Conservation (phyloP, 2,113 vertebrate genomes). For the Picathartes gymnocephalus region DNA sequence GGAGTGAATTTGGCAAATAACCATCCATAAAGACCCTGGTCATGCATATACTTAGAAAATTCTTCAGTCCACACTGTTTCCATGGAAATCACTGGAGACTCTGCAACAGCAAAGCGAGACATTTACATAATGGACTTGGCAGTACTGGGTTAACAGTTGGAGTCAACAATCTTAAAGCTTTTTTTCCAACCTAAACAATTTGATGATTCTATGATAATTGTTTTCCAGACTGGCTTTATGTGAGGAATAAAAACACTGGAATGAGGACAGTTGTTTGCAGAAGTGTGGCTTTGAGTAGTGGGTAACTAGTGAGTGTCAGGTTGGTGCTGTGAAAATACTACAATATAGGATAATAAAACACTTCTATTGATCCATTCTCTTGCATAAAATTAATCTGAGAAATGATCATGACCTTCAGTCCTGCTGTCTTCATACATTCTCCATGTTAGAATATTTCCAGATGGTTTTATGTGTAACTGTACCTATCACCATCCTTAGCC, state of each 20-base stretch:
- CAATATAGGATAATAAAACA: background rate
- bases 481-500: background rate
- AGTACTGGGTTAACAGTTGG: background rate
- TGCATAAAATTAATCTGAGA: background rate
- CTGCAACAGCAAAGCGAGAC: background rate
- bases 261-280: background rate
- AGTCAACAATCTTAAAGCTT: background rate
- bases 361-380: background rate
- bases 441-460: background rate
- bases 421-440: background rate
- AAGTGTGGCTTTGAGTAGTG: background rate
- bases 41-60: background rate
- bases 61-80: background rate
- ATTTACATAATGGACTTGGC: background rate
- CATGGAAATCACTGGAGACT: conserved; percentile 2
- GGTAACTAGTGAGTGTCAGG: background rate
- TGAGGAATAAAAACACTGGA: background rate
- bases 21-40: background rate
- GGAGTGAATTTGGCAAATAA: background rate
- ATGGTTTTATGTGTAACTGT: background rate
- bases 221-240: background rate
- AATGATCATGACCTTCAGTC: background rate
- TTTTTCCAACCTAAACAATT: background rate
- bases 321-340: background rate
- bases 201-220: background rate